Evolutionary conservation across 2,888 invertebrate genomes (phyloP).

Genomic region (Perithous albicinctus): DNA sequence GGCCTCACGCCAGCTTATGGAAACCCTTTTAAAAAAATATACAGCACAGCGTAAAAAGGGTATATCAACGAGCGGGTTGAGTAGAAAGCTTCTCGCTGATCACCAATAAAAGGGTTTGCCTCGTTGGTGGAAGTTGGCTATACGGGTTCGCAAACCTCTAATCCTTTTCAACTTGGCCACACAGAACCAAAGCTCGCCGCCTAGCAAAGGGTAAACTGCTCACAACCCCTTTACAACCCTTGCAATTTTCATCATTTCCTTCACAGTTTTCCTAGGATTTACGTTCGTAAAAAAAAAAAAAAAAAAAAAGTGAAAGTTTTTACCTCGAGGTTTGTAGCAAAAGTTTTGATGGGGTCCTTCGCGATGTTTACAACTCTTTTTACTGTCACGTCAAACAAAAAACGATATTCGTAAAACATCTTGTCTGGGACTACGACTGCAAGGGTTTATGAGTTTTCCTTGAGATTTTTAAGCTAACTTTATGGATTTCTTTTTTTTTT

Average conservation of each 20-base stretch:
- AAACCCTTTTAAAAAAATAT: constrained; percentile 81
- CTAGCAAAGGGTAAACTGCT: constrained; percentile 76
- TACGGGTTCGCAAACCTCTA: constrained; percentile 73
- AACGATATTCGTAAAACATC: constrained; percentile 51
- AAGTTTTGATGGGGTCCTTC: constrained; percentile 45
- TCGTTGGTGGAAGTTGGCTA: constrained; percentile 25
- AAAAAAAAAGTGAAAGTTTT: constrained; percentile 65
- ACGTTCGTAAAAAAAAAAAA: constrained; percentile 45
- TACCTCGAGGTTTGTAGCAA: constrained; percentile 45
- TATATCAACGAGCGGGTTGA: constrained; percentile 79
- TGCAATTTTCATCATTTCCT: constrained; percentile 61
- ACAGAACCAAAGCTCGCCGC: constrained; percentile 72
- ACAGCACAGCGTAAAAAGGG: constrained; percentile 77
- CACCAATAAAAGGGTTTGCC: constrained; percentile 82
- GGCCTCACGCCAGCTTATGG: constrained; percentile 43
- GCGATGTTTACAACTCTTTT: constrained; percentile 75
- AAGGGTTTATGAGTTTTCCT: constrained; percentile 79
- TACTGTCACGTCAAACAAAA: constrained; percentile 64
- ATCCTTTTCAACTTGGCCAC: constrained; percentile 80
- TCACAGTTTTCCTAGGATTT: background rate
- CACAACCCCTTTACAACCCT: constrained; percentile 79
- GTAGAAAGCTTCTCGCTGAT: constrained; percentile 79
- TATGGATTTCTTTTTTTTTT: too few relatives aligned
- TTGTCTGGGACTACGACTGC: constrained; percentile 63
- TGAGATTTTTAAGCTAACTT: constrained; percentile 68